Evolutionary conservation across 2,797 vertebrate species (phyloP), one percentile per base, ranked within the genome.

Genomic region (Lophotriccus pileatus): DNA sequence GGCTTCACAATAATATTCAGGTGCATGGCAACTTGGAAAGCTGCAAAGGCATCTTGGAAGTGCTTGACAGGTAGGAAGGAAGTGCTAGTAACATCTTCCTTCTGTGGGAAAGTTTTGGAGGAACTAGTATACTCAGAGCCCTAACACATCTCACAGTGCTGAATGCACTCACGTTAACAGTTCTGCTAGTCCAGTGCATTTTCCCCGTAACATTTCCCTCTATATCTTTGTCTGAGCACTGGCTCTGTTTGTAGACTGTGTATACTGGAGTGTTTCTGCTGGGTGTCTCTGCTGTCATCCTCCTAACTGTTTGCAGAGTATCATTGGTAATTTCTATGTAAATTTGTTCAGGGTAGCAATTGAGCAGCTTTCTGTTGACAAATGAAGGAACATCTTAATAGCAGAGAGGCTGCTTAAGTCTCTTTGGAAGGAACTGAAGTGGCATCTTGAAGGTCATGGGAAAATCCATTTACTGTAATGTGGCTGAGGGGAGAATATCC

Each of bases 271-370:
- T 81, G 32, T 69, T 59, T 85, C 75, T 68, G 32, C 93, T 66
- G 84, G 58, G 43, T 83, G n/a, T 69, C 88, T 94, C 73, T 74
- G 47, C 92, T 94, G 63, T 91, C 96, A 95, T 96, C 97, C 76
- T 90, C 67, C 43, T 72, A 81, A 89, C 89, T 84, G 10, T 97
- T 96, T 98, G 88, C 94, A 93, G 90, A 97, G 68, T 87, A 94
- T 96, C 90, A n/a, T 76, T 86, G 84, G 94, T 96, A 96, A 97
- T 97, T 97, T 97, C 95, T 96, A 93, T 97, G 97, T 96, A 97
- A 97, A 98, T 98, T 97, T 98, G 87, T 83, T 96, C 95, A 94
- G 84, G 52, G 92, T 95, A 95, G 92, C 96, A 97, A 96, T 96
- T 97, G 95, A 97, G 88, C 87, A 91, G 93, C 70, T 96, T 97